Evolutionary conservation across 2,797 vertebrate species (phyloP).

Genomic region (Rousettus madagascariensis): DNA sequence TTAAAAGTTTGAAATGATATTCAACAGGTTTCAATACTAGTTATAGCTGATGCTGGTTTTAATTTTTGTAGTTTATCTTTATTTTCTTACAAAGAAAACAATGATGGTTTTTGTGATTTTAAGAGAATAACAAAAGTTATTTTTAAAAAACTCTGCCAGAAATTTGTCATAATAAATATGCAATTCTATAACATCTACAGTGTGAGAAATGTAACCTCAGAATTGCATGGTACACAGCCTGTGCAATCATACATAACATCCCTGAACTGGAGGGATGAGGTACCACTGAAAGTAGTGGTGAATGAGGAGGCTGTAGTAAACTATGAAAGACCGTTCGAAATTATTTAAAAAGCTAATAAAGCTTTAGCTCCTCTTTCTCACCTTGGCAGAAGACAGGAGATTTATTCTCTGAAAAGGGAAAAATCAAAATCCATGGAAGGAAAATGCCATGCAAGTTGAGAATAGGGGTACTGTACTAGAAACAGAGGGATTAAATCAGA

Average conservation of each 20-base stretch:
- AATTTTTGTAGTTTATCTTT: too few species aligned
- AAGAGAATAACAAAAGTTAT: too few species aligned
- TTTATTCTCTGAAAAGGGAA: background rate
- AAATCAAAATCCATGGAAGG: background rate
- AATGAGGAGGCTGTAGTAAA: background rate
- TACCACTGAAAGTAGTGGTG: background rate
- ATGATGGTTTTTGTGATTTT: too few species aligned
- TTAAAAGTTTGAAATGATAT: too few species aligned
- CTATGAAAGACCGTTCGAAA: background rate
- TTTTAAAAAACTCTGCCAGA: background rate
- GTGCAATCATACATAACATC: background rate
- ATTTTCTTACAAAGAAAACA: too few species aligned
- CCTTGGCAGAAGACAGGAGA: background rate
- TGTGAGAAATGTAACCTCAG: background rate
- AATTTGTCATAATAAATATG: background rate
- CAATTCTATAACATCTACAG: background rate
- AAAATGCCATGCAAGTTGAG: background rate
- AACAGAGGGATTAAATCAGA: background rate
- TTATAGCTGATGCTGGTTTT: too few species aligned
- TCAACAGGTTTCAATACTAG: too few species aligned
- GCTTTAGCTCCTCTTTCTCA: background rate
- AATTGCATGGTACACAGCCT: background rate
- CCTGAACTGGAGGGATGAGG: background rate
- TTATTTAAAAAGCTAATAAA: background rate
- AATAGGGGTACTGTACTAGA: background rate